phyloP scores from a whole-genome alignment of 2,888 invertebrate genomes.

The Drosophila cyrtoloma region DNA sequence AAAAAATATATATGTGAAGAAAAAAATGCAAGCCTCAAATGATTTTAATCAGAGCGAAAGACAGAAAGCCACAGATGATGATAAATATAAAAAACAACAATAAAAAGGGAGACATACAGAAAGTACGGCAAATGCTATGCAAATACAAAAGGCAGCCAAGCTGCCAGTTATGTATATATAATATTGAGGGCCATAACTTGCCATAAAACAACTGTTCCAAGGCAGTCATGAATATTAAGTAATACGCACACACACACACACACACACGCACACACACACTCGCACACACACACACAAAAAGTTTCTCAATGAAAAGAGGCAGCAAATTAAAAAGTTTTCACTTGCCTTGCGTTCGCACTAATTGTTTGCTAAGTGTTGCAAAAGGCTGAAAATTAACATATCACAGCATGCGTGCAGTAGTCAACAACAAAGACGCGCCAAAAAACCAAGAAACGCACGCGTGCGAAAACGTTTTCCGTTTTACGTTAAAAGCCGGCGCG shows the following conservation, averaged over 20 bases:
- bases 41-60: slow-evolving; percentile 66
- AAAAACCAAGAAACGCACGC: background rate
- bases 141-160: slow-evolving; percentile 64
- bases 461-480: slow-evolving; percentile 16
- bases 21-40: slow-evolving; percentile 57
- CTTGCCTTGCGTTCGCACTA: slow-evolving; percentile 67
- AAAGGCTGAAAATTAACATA: slow-evolving; percentile 71
- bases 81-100: slow-evolving; percentile 17
- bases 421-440: slow-evolving; percentile 6
- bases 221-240: slow-evolving; percentile 66
- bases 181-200: slow-evolving; percentile 56
- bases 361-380: slow-evolving; percentile 73
- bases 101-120: slow-evolving; percentile 15
- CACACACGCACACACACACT: slow-evolving; percentile 11
- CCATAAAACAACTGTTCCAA: slow-evolving; percentile 50
- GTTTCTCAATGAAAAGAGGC: slow-evolving; percentile 74
- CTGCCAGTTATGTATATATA: slow-evolving; percentile 53
- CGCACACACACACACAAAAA: slow-evolving; percentile 26
- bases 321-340: slow-evolving; percentile 78
- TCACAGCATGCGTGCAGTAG: slow-evolving; percentile 61
- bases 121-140: slow-evolving; percentile 38
- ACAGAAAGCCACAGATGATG: slow-evolving; percentile 31
- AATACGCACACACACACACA: slow-evolving; percentile 19
- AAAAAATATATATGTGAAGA: background rate
- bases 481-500: slow-evolving; percentile 60